Percentiles rank a stretch among this genome's conserved stretches.
phyloP scores from a whole-genome alignment of 2,113 vertebrate species.

The Podocnemis expansa region DNA sequence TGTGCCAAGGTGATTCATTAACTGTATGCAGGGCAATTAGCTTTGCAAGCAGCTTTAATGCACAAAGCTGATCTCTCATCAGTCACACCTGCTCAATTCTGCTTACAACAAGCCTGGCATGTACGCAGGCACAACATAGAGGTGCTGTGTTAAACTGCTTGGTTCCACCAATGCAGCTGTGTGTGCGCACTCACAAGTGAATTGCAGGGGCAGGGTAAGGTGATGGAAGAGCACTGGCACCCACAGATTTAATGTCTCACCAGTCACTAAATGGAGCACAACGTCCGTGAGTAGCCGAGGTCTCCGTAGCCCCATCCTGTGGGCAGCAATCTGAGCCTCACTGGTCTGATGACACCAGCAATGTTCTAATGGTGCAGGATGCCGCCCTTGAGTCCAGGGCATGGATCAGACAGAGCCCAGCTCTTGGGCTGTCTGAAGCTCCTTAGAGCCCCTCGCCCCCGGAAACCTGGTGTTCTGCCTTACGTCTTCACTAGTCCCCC shows the following conservation, averaged over 20 bases:
- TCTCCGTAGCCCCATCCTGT: background rate
- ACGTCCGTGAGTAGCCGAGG: background rate
- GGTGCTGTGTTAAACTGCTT: background rate
- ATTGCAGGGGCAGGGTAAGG: background rate
- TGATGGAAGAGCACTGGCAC: background rate
- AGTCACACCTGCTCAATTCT: background rate
- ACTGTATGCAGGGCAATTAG: constrained; percentile 10
- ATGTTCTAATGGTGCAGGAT: background rate
- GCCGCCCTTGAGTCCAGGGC: background rate
- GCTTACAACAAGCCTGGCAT: background rate
- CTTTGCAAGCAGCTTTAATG: constrained; percentile 22
- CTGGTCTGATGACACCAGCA: background rate
- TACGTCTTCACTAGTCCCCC: background rate
- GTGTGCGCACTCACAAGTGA: background rate
- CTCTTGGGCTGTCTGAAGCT: background rate
- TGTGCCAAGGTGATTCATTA: background rate
- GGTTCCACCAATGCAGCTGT: background rate
- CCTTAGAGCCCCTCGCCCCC: background rate
- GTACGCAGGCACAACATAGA: background rate
- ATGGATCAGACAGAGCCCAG: background rate
- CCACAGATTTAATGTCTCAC: background rate
- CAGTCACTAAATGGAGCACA: too few species aligned
- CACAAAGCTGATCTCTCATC: background rate
- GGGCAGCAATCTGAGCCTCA: background rate
- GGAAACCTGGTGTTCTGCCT: background rate